Evolutionary conservation across 1,140 invertebrate species (phyloP), one percentile per base, ranked within the genome.

Genomic region (Heterodera carotae): DNA sequence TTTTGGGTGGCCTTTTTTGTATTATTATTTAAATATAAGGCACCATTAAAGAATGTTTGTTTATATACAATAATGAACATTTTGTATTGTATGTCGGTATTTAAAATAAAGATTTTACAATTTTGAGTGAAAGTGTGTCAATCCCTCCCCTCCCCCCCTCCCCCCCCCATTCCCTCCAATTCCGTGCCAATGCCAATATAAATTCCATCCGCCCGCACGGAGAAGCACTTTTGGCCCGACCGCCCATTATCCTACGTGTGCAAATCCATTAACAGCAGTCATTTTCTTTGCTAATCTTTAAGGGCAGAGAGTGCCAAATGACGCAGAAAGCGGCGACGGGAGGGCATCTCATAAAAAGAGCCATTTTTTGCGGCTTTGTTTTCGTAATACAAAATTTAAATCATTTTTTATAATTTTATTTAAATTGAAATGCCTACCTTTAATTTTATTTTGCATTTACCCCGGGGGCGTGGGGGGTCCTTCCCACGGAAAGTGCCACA

Each of bases 221-320:
- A 22, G 22, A 56, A 56, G 48, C 48, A 12, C 48, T 56, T 56
- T 22, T 15, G 12, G 6, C 39, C 12, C 39, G 39, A 6, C 39
- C 6, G 39, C 48, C 48, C 48, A 56, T 56, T 56, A 56, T 56
- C 22, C n/a, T 22, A 18, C 48, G 48, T 4, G 22, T 56, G 48
- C 48, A 56, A 56, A 56, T 56, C 48, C 48, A 56, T 56, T 56
- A 56, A 56, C n/a, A n/a, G 22, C 48, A 56, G 48, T 56, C 48
- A 56, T 56, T 43, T n/a, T 56, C 48, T 56, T 56, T 4, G 4
- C 48, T 56, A 56, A 56, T 56, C 48, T 56, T 56, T 56, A 5
- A 18, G 12, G 48, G 48, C 48, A 18, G 48, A 56, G 48, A 56
- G 48, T 56, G 48, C 48, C 48, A 56, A 56, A 56, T 5, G 22